A percentile compares a stretch with the other conserved stretches of the same genome.
These are phyloP conservation scores for Labroides dimidiatus DNA, from an alignment of 2,797 vertebrate genomes.

Conservation along the genomic window DNA sequence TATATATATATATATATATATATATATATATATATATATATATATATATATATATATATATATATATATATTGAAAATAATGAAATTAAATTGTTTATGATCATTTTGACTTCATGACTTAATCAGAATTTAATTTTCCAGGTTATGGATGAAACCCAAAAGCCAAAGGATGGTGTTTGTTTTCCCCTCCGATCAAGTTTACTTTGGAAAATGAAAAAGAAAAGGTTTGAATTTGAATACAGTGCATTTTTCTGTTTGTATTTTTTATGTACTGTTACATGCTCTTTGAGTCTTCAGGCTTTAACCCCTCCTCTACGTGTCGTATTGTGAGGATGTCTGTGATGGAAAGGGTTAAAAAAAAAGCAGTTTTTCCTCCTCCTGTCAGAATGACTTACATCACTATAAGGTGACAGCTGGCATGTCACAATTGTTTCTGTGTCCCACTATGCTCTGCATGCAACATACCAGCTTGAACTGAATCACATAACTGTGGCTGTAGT, in stretches of 20 bases:
- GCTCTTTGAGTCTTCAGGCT: neutral
- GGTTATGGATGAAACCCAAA: too few species aligned
- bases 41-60: too few species aligned
- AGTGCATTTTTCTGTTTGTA: neutral
- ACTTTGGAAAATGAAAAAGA: too few species aligned
- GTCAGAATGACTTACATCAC: conserved; percentile 60
- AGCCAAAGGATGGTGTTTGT: too few species aligned
- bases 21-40: too few species aligned
- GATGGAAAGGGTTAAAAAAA: conserved; percentile 32
- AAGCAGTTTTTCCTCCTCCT: conserved; percentile 43
- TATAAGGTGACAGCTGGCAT: conserved; percentile 63
- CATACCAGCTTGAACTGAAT: conserved; percentile 40
- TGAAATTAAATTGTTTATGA: too few species aligned
- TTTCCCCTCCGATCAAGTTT: too few species aligned
- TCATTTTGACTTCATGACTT: too few species aligned
- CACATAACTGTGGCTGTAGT: conserved; percentile 9
- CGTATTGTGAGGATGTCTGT: conserved; percentile 16
- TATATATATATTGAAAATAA: too few species aligned
- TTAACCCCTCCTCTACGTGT: neutral
- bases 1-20: too few species aligned
- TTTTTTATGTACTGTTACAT: neutral
- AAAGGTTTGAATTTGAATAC: neutral
- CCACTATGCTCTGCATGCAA: conserved; percentile 38
- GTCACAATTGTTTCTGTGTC: conserved; percentile 49
- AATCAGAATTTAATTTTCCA: too few species aligned